Conservation (phyloP, 2,888 invertebrate species). For the Romanomermis culicivorax region DNA sequence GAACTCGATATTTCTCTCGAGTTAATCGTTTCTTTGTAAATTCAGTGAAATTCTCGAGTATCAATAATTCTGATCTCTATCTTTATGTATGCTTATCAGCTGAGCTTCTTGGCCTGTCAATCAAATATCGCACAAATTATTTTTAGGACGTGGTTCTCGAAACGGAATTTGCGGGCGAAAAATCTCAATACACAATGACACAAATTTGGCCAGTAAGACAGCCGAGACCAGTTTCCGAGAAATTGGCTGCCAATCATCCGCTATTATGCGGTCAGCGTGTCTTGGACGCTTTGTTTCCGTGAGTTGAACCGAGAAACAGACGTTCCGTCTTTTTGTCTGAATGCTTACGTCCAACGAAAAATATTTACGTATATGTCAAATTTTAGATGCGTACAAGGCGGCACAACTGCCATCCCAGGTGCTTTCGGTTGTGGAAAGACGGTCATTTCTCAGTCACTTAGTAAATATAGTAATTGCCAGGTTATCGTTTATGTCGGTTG, state of each 20-base stretch:
- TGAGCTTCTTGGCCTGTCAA: too few relatives aligned
- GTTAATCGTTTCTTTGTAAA: too few relatives aligned
- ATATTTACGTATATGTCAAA: too few relatives aligned
- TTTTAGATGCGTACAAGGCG: conserved; percentile 76
- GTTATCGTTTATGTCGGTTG: conserved; percentile 98
- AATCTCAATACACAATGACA: conserved; percentile 74
- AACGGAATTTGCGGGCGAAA: conserved; percentile 93
- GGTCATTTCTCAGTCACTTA: conserved; percentile 95
- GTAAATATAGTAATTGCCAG: conserved; percentile 98
- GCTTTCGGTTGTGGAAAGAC: conserved; percentile 99
- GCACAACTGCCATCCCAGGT: conserved; percentile 94
- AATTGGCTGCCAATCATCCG: conserved; percentile 92
- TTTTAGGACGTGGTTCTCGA: conserved; percentile 75
- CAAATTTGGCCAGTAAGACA: conserved; percentile 99
- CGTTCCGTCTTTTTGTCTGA: too few relatives aligned
- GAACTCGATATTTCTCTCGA: too few relatives aligned
- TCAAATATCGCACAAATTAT: too few relatives aligned
- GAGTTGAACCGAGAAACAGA: conserved; percentile 35
- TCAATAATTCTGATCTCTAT: too few relatives aligned
- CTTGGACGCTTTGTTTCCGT: conserved; percentile 92
- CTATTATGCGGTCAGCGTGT: conserved; percentile 93
- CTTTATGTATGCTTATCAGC: too few relatives aligned
- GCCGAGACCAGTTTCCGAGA: conserved; percentile 85
- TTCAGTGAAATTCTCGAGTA: too few relatives aligned
- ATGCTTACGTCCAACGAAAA: too few relatives aligned